Evolutionary conservation across 2,797 vertebrate genomes (phyloP).

Genomic region (Meda fulgida): DNA sequence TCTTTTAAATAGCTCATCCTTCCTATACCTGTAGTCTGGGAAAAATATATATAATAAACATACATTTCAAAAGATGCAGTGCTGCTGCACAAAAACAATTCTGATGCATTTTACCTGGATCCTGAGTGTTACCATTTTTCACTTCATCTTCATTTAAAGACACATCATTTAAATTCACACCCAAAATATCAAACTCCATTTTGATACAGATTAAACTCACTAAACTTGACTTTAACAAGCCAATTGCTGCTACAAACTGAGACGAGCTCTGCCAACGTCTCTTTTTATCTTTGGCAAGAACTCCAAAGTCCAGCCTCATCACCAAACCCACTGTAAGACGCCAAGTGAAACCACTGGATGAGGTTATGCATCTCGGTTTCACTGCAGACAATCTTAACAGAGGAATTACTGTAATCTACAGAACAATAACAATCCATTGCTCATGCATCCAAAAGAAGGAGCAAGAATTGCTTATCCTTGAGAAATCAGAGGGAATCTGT

Average conservation of each 20-base stretch:
- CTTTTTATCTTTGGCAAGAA: conserved; percentile 58
- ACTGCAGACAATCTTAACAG: conserved; percentile 77
- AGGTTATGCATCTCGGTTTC: conserved; percentile 55
- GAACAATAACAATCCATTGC: conserved; percentile 54
- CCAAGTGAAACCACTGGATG: conserved; percentile 39
- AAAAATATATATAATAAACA: background rate
- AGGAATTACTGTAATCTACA: conserved; percentile 75
- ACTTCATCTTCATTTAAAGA: conserved; percentile 49
- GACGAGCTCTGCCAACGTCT: conserved; percentile 7
- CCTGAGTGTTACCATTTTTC: conserved; percentile 47
- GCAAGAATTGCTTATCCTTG: conserved; percentile 77
- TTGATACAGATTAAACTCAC: background rate
- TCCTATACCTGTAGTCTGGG: conserved; percentile 93
- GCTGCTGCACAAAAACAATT: background rate
- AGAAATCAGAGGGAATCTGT: conserved; percentile 73
- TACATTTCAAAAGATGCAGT: background rate
- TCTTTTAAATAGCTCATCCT: conserved; percentile 94
- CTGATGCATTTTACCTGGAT: conserved; percentile 57
- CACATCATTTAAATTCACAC: conserved; percentile 48
- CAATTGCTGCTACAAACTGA: conserved; percentile 15
- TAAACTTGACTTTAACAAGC: background rate
- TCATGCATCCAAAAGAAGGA: conserved; percentile 56
- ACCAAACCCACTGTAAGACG: conserved; percentile 39
- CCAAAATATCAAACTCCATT: conserved; percentile 51
- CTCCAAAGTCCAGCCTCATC: conserved; percentile 45